These are phyloP conservation scores for Rhopalosiphum nymphaeae DNA, from an alignment of 2,888 invertebrate species.

Conservation along the genomic window DNA sequence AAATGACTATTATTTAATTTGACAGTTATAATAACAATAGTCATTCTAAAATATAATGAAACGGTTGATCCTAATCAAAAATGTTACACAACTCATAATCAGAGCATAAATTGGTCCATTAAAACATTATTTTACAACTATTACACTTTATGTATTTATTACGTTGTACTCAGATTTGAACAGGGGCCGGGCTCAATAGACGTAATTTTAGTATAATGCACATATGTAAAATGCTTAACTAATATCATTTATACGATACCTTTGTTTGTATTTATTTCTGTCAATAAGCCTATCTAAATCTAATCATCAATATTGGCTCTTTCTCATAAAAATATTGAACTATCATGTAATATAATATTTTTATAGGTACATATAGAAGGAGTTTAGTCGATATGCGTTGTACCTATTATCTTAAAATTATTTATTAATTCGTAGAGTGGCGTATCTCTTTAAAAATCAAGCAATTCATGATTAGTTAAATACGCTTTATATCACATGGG, in stretches of 20 bases:
- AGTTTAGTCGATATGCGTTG: neutral
- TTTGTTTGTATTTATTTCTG: neutral
- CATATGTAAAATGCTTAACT: neutral
- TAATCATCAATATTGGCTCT: neutral
- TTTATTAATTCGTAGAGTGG: neutral
- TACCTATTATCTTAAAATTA: neutral
- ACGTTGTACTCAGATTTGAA: neutral
- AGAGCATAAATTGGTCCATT: neutral
- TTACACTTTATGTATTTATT: neutral
- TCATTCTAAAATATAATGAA: too few relatives aligned
- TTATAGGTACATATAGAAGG: neutral
- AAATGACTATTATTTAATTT: too few relatives aligned
- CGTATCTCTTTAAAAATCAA: neutral
- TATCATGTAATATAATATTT: neutral
- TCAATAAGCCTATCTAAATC: neutral
- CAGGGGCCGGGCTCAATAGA: neutral
- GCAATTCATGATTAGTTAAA: neutral
- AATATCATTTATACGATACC: neutral
- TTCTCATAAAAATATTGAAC: neutral
- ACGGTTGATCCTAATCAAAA: neutral
- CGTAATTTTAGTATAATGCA: neutral
- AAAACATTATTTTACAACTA: neutral
- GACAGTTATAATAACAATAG: too few relatives aligned
- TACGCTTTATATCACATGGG: neutral
- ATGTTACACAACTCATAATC: neutral